Base-by-base conservation (phyloP, 2,113 vertebrate genomes). In the Cisticola juncidis region DNA sequence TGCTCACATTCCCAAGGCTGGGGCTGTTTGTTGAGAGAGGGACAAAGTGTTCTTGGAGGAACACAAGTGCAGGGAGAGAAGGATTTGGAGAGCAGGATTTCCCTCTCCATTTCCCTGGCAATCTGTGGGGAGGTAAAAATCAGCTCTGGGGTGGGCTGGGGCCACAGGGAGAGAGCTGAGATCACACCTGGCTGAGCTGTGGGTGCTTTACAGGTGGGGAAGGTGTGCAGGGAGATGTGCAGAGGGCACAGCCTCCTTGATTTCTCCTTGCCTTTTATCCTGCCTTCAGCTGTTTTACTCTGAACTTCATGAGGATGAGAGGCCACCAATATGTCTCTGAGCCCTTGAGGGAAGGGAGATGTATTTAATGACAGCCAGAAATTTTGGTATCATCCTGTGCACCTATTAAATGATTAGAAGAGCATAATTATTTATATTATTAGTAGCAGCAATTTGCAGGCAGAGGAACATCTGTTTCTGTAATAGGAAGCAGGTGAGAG, bases 371-470 rank as follows among this genome's bases (percentile, higher is more conserved):
- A 23, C 81, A 91, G 56, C 84, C 54, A 79, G 89, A 60, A 70
- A 68, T 71, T 68, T 82, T 89, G 89, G 40, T 92, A 56, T 81
- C 81, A 87, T 92, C 61, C 84, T 88, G 82, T 94, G 88, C 71
- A 82, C 68, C 80, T 92, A 85, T 89, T 95, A 92, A 88, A 88
- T 95, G 33, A 91, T 91, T 91, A 89, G 81, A 82, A 91, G 69
- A 91, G 70, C 31, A 28, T 79, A 71, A 94, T 94, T 95, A 94
- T 95, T 95, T 91, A 56, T 92, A 58, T 89, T 92, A 88, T 92
- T 95, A 91, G 65, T 92, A 95, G 95, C 81, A 95, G 83, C 91
- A 88, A 74, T 95, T 96, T 88, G 8, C 42, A 83, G 83, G 80
- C 79, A 74, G 77, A 88, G 42, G 86, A 81, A 64, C 86, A 94